Base-by-base conservation (phyloP, 2,888 invertebrate species). In the Lagria hirta region DNA sequence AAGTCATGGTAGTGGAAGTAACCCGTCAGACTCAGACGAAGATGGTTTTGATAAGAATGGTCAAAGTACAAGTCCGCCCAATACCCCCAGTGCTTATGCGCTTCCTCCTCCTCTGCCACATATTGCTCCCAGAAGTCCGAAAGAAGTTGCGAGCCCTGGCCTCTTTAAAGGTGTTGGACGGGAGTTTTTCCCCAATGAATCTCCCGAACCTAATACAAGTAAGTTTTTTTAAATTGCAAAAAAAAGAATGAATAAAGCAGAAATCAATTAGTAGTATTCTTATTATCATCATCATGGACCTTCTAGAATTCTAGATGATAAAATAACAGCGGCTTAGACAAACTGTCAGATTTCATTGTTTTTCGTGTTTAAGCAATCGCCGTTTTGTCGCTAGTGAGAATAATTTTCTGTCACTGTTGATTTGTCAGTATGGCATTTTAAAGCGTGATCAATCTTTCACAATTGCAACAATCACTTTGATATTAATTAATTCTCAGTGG, bases 121-220 rank as follows among this genome's bases (percentile, higher is more conserved):
- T 37, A 22, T 16, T 2, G 34, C 80, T 22, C 84, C 83, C 24
- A 79, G 82, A 37, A 82, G 83, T 45, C 81, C 83, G 29, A 79
- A 79, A 60, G 76, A 78, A 54, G 58, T 62, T 5, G 58, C 60
- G 8, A 76, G 76, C 51, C 75, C 77, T 41, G 73, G 72, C 48
- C 60, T 62, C 6, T 75, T 60, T 65, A 73, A 75, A 68, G 74
- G 76, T 29, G 73, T 75, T 3, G 77, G 78, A 28, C 71, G 83
- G 33, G 89, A 88, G 70, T 88, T 89, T 69, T 88, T 88, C 65
- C 87, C 88, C 1, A 82, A 74, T 58, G 87, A 87, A 37, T 43
- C 85, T 70, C 82, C 87, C 7, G 89, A 90, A 74, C 88, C 89
- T 7, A 90, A 89, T 66, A 90, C 90, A 72, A 90, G 90, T 90